phyloP scores from a whole-genome alignment of 2,797 vertebrate genomes.

The Parotocinclus haroldoi region DNA sequence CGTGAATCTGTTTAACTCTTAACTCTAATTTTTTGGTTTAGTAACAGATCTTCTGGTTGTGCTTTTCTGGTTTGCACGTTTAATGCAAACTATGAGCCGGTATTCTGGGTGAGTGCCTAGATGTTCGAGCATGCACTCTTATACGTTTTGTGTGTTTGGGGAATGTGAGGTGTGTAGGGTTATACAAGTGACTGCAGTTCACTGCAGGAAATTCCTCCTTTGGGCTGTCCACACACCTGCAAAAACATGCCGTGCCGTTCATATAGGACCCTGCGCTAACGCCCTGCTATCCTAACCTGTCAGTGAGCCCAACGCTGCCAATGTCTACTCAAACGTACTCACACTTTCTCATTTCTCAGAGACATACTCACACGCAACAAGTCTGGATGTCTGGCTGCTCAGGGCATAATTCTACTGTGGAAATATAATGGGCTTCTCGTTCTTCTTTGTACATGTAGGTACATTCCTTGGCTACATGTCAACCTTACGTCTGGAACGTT shows the following conservation, averaged over 20 bases:
- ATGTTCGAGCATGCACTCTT: constrained; percentile 8
- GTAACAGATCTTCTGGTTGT: too few relatives aligned
- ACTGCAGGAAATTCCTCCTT: constrained; percentile 74
- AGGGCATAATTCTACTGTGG: constrained; percentile 12
- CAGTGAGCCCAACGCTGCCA: constrained; percentile 59
- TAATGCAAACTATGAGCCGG: constrained; percentile 18
- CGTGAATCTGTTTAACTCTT: not conserved
- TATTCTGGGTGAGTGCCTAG: constrained; percentile 19
- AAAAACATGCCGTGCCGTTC: constrained; percentile 68
- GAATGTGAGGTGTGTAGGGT: constrained; percentile 29
- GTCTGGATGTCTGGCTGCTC: constrained; percentile 18
- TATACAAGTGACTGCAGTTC: constrained; percentile 28
- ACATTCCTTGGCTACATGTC: not conserved
- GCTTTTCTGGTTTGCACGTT: not conserved
- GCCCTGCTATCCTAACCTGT: constrained; percentile 42
- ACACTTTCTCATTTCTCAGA: constrained; percentile 18
- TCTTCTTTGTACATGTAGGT: not conserved
- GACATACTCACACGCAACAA: constrained; percentile 8
- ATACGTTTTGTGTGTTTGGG: not conserved
- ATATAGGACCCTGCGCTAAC: constrained; percentile 41
- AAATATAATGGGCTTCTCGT: not conserved
- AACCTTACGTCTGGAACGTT: not conserved
- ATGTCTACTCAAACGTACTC: constrained; percentile 45
- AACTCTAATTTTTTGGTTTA: too few relatives aligned
- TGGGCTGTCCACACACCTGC: constrained; percentile 78